phyloP scores from a whole-genome alignment of 2,888 invertebrate species.

The Deilephila elpenor region DNA sequence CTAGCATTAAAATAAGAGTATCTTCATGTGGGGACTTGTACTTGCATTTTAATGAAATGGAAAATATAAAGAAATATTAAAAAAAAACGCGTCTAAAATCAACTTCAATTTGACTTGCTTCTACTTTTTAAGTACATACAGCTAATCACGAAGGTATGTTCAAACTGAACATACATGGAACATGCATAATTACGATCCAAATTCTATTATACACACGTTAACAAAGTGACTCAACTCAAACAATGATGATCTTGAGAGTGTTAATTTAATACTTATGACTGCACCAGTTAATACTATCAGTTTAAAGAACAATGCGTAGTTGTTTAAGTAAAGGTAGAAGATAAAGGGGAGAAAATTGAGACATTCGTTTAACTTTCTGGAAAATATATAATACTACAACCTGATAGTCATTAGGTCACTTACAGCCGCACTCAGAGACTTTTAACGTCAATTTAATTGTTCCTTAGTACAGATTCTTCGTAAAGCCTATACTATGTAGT shows the following conservation, averaged over 20 bases:
- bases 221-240: constrained; percentile 1
- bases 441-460: too few relatives aligned
- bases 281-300: constrained; percentile 27
- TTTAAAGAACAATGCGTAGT: constrained; percentile 39
- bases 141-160: not conserved
- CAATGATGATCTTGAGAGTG: constrained; percentile 31
- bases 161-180: not conserved
- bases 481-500: too few relatives aligned
- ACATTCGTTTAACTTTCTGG: constrained; percentile 54
- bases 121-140: not conserved
- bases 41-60: too few relatives aligned
- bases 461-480: too few relatives aligned
- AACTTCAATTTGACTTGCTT: too few relatives aligned
- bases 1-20: too few relatives aligned
- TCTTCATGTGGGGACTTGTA: too few relatives aligned
- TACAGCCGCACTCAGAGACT: not conserved
- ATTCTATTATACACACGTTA: not conserved
- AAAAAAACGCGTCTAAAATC: too few relatives aligned
- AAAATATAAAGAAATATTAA: too few relatives aligned
- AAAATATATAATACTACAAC: constrained; percentile 52
- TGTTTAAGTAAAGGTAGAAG: constrained; percentile 44
- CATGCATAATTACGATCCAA: not conserved
- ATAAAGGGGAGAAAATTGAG: constrained; percentile 58
- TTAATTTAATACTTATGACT: constrained; percentile 38
- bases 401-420: constrained; percentile 58